phyloP scores from a whole-genome alignment of 2,113 vertebrate species.

The Cathartes aura region DNA sequence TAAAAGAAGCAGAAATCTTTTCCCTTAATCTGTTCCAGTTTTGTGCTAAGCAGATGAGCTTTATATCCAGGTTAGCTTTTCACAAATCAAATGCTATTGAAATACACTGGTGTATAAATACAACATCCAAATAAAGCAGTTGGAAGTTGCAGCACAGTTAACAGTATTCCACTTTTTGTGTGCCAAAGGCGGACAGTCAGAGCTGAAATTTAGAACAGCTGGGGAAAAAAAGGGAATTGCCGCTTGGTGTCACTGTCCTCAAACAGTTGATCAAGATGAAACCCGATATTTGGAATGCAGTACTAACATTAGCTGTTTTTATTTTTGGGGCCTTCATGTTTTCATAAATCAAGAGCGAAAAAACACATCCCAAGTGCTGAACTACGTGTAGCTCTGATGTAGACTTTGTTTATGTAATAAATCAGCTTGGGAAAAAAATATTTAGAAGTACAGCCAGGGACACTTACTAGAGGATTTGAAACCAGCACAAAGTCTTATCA shows the following conservation, averaged over 20 bases:
- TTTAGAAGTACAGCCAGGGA: slow-evolving; percentile 20
- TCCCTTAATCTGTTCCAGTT: not conserved
- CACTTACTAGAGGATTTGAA: slow-evolving; percentile 15
- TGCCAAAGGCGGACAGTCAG: not conserved
- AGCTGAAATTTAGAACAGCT: not conserved
- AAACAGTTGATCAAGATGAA: not conserved
- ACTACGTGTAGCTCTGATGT: not conserved
- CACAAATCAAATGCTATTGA: not conserved
- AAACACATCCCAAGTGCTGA: not conserved
- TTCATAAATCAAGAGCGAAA: slow-evolving; percentile 22
- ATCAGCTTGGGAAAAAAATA: slow-evolving; percentile 19
- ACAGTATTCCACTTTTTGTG: not conserved
- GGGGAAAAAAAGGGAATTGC: not conserved
- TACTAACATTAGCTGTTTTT: slow-evolving; percentile 20
- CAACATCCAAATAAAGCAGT: not conserved
- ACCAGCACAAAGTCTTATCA: not conserved
- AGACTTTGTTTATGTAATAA: slow-evolving; percentile 49
- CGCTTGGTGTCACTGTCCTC: slow-evolving; percentile 66
- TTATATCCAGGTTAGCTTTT: not conserved
- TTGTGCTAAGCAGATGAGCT: not conserved
- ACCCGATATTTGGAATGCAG: not conserved
- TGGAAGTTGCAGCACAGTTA: not conserved
- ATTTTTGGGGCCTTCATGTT: slow-evolving; percentile 22
- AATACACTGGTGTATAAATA: not conserved
- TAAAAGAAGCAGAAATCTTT: not conserved